Evolutionary conservation across 2,888 invertebrate genomes (phyloP).

Genomic region (Eristalinus aeneus): DNA sequence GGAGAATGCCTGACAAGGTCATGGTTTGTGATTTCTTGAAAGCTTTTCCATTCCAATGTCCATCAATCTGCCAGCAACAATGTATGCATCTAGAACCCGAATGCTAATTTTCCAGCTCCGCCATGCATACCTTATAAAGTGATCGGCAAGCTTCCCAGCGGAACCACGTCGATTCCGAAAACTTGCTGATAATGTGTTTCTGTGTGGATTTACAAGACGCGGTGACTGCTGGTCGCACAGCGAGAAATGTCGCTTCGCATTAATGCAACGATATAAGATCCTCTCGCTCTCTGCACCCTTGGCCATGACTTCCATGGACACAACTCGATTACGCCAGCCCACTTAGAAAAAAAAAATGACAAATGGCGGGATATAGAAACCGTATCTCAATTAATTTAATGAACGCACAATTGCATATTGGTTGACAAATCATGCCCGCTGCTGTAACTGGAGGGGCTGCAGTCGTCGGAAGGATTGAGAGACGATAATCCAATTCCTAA

Average conservation of each 20-base stretch:
- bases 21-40: constrained; percentile 25
- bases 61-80: constrained; percentile 3
- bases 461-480: constrained; percentile 2
- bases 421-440: constrained; percentile 4
- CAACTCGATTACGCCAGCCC: neutral
- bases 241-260: constrained; percentile 39
- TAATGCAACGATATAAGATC: constrained; percentile 17
- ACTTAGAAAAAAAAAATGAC: neutral
- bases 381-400: constrained; percentile 48
- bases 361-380: neutral
- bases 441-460: neutral
- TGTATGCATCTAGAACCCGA: constrained; percentile 11
- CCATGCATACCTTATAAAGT: constrained; percentile 35
- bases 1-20: constrained; percentile 23
- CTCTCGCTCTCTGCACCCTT: constrained; percentile 32
- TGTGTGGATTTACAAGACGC: constrained; percentile 40
- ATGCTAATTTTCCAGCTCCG: neutral
- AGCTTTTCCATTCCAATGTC: constrained; percentile 6
- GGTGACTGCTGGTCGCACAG: neutral
- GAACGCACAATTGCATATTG: constrained; percentile 61
- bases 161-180: constrained; percentile 21
- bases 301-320: constrained; percentile 41
- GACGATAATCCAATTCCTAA: constrained; percentile 4
- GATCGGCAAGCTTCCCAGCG: constrained; percentile 27
- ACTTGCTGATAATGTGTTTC: constrained; percentile 53